These are phyloP conservation scores for Villa cingulata DNA, from an alignment of 2,888 invertebrate species.

Conservation along the genomic window DNA sequence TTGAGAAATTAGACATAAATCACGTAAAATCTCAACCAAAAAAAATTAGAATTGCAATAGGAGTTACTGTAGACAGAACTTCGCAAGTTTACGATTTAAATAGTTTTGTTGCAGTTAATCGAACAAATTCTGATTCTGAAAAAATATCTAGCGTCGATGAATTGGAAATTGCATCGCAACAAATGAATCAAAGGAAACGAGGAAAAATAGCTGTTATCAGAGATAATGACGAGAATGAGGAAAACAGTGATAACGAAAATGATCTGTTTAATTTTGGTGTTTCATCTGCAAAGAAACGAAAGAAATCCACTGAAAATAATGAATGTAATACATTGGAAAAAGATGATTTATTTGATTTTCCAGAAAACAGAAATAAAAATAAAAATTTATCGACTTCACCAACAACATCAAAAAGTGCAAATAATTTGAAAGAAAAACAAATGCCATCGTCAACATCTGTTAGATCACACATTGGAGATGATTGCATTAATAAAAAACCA, in stretches of 20 bases:
- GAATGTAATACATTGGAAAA: too few relatives aligned
- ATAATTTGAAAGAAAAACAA: not conserved
- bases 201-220: slow-evolving; percentile 21
- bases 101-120: too few relatives aligned
- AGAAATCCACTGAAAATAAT: not conserved
- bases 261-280: slow-evolving; percentile 25
- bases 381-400: not conserved
- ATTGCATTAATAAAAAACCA: too few relatives aligned
- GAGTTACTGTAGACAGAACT: too few relatives aligned
- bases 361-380: slow-evolving; percentile 9
- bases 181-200: slow-evolving; percentile 18
- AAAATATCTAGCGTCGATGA: too few relatives aligned
- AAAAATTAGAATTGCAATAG: too few relatives aligned
- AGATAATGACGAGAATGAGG: slow-evolving; percentile 22
- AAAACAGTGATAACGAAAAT: slow-evolving; percentile 11
- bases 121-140: too few relatives aligned
- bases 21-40: too few relatives aligned
- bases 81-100: too few relatives aligned
- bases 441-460: not conserved
- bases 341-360: not conserved
- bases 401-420: not conserved
- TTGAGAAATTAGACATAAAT: too few relatives aligned
- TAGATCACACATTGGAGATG: too few relatives aligned
- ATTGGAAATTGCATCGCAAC: not conserved
- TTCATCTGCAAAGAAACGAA: slow-evolving; percentile 1